phyloP scores from a whole-genome alignment of 2,113 vertebrate genomes.

The Fregetta grallaria region DNA sequence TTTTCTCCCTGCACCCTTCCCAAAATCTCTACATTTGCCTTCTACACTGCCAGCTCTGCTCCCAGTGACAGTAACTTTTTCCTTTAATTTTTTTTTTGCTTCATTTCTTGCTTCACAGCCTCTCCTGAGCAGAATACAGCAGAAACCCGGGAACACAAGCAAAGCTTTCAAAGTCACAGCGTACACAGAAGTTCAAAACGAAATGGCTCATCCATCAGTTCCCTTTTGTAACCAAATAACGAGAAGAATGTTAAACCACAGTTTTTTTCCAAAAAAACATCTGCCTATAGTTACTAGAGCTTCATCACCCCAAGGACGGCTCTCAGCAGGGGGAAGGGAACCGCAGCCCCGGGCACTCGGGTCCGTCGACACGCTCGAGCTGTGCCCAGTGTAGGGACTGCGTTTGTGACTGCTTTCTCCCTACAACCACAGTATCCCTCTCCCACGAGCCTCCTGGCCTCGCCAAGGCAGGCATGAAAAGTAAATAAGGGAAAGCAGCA shows the following conservation, averaged over 20 bases:
- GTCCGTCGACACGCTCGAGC: accelerated
- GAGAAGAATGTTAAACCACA: not conserved
- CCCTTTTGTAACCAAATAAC: not conserved
- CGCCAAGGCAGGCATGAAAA: accelerated
- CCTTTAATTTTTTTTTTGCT: not conserved
- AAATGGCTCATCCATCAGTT: not conserved
- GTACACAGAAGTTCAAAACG: not conserved
- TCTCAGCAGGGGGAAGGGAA: not conserved
- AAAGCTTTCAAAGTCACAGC: not conserved
- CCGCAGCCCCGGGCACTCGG: accelerated
- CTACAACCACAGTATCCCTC: not conserved
- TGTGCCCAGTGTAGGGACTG: not conserved
- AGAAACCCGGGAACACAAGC: not conserved
- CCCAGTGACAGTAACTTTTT: not conserved
- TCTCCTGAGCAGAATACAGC: not conserved
- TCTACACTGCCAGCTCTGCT: not conserved
- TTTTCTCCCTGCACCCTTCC: not conserved
- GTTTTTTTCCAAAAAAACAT: not conserved
- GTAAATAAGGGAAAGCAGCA: not conserved
- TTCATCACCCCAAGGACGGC: not conserved
- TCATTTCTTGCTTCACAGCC: not conserved
- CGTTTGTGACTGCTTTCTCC: not conserved
- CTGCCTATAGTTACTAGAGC: not conserved
- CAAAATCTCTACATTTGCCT: not conserved
- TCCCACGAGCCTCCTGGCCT: not conserved